Evolutionary conservation across 2,797 vertebrate genomes (phyloP), one percentile per base, ranked within the genome.

Genomic region (Falco columbarius): DNA sequence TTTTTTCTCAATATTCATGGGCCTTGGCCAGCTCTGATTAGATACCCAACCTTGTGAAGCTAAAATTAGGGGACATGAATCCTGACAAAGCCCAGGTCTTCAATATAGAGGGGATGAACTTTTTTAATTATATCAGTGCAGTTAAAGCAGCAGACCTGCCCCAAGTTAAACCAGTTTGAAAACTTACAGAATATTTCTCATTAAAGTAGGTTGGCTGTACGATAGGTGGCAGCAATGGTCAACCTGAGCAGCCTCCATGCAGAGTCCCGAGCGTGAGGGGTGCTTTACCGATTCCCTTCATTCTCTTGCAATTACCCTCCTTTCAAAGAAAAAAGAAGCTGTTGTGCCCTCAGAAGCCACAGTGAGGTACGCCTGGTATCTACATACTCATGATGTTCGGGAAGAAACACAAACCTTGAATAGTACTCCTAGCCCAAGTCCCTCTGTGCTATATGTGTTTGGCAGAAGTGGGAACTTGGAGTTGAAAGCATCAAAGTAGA

Each of bases 1-100:
- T 26, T 7, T 56, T 42, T 6, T 54, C 18, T 63, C 21, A n/a
- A 14, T n/a, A 68, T 21, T 12, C 14, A 13, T 81, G 8, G 14
- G 9, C 14, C 2, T 0, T 61, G 38, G 7, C 10, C 14, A 22
- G 6, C 5, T 52, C 24, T 72, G 8, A 30, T 75, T 46, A 47
- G 14, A 75, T 27, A 40, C 1, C 2, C 7, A 51, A 16, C 7
- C 5, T 0, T 7, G 17, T 76, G 34, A 76, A 59, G 11, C 0
- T 82, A 85, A 81, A 72, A 40, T 24, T 26, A 55, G 7, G 17
- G 7, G 3, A 38, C 11, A 44, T 21, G 5, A 5, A 47, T 73
- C 14, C 8, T 80, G 62, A 40, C 15, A 49, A 89, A 80, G 22
- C 4, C 7, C 40, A 49, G 6, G 12, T 56, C 30, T 73, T 80